These are phyloP conservation scores for Caiman crocodilus DNA, from an alignment of 2,797 vertebrate species.

Conservation along the genomic window DNA sequence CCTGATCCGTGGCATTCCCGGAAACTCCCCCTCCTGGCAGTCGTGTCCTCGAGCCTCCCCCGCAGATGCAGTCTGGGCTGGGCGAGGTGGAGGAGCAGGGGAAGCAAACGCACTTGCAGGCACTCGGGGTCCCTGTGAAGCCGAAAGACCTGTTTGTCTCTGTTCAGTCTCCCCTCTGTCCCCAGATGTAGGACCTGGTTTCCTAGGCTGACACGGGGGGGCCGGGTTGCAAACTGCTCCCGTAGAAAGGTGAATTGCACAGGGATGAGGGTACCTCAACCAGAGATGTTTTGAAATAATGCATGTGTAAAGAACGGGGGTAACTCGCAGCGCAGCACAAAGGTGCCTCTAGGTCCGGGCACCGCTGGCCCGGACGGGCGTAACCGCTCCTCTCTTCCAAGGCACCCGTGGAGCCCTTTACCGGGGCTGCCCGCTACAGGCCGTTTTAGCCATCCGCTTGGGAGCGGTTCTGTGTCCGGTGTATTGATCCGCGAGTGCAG, in stretches of 20 bases:
- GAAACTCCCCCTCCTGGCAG: neutral
- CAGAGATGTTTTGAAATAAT: neutral
- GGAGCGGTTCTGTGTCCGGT: fast-evolving
- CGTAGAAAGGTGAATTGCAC: neutral
- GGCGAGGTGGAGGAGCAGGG: fast-evolving
- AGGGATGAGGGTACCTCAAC: neutral
- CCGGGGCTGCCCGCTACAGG: neutral
- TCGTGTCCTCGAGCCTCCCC: neutral
- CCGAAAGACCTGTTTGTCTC: too few relatives aligned
- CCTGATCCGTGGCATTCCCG: fast-evolving
- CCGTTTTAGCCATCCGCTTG: neutral
- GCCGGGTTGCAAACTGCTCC: neutral
- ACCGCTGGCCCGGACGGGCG: fast-evolving
- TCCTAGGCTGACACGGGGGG: neutral
- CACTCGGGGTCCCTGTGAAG: neutral
- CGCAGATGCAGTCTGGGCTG: fast-evolving
- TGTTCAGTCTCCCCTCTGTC: neutral
- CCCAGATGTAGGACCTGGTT: neutral
- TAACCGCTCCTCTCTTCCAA: fast-evolving
- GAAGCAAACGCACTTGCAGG: neutral
- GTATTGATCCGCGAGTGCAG: neutral
- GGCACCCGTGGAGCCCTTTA: neutral
- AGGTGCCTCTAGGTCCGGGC: neutral
- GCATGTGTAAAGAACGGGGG: neutral
- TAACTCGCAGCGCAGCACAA: fast-evolving